Conservation (phyloP, 23 tunicate species). For the Phallusia fumigata region DNA sequence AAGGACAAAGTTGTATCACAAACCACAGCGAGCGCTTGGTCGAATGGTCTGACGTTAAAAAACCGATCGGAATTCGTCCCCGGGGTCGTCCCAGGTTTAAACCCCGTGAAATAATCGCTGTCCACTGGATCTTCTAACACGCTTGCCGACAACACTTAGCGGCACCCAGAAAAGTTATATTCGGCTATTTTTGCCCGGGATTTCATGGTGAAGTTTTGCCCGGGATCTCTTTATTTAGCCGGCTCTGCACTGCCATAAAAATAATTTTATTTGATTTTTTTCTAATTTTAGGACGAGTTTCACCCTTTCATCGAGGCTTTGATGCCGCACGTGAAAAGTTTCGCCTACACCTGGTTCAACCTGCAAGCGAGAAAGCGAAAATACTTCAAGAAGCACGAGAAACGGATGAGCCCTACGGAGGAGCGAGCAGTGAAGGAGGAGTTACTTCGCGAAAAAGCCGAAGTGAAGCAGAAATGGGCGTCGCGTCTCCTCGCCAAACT, state of each 20-base stretch:
- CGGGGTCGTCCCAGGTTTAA: too few relatives aligned
- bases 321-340: constrained; percentile 98
- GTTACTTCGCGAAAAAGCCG: constrained; percentile 93
- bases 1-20: too few relatives aligned
- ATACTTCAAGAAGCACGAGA: constrained; percentile 98
- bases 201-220: too few relatives aligned
- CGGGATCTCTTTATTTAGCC: neutral
- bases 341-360: constrained; percentile 99
- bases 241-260: neutral
- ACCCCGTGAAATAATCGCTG: too few relatives aligned
- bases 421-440: constrained; percentile 95
- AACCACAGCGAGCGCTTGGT: too few relatives aligned
- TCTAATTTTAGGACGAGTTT: constrained; percentile 69
- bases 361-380: constrained; percentile 96
- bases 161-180: too few relatives aligned
- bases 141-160: too few relatives aligned
- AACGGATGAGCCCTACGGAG: constrained; percentile 93
- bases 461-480: constrained; percentile 90
- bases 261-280: too few relatives aligned
- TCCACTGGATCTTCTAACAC: too few relatives aligned
- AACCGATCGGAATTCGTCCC: too few relatives aligned
- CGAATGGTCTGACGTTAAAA: too few relatives aligned
- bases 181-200: too few relatives aligned
- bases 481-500: constrained; percentile 97
- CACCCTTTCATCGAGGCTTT: constrained; percentile 99